Evolutionary conservation across 2,888 invertebrate species (phyloP), one percentile per base, ranked within the genome.

Genomic region (Eueremaeus valkanovi): DNA sequence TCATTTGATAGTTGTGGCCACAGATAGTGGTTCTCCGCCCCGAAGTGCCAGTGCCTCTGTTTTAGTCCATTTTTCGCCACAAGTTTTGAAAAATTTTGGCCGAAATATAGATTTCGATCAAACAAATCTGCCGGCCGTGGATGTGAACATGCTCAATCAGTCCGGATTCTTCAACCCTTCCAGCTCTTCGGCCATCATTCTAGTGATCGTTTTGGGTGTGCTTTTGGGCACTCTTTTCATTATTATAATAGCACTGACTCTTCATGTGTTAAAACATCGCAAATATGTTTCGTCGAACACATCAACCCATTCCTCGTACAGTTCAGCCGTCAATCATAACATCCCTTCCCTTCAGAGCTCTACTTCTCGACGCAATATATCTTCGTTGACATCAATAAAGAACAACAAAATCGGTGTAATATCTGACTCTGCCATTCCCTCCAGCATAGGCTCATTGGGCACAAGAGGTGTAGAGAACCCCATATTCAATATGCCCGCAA

Each of bases 21-120:
- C 88, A 0, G 95, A 94, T 84, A 90, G 90, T 18, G 95, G 94
- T 21, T 86, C 87, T 27, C 94, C 94, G n/a, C 91, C 93, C 0
- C 78, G 91, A 82, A 90, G 89, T 84, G 87, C 89, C 76, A 80
- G 80, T 76, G 79, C 78, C 27, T 78, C 79, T 9, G 80, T 80
- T 16, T 78, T 79, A 1, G 78, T 80, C 1, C 78, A 79, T 40
- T 79, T 80, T 73, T 75, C 76, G n/a, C 73, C 76, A 11, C 27
- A 31, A 49, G 21, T 76, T 21, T n/a, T 76, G n/a, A 76, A 74
- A 74, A 33, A 58, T 27, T 66, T 77, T 33, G 73, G 75, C 11
- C 33, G 73, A 49, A 68, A 49, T 49, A 40, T 55, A 21, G 73
- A 75, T 42, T 29, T 51, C 1, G 66, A 49, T n/a, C 36, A 63